Evolutionary conservation across 1,140 invertebrate genomes (phyloP), one percentile per base, ranked within the genome.

Genomic region (Steinernema khuongi): DNA sequence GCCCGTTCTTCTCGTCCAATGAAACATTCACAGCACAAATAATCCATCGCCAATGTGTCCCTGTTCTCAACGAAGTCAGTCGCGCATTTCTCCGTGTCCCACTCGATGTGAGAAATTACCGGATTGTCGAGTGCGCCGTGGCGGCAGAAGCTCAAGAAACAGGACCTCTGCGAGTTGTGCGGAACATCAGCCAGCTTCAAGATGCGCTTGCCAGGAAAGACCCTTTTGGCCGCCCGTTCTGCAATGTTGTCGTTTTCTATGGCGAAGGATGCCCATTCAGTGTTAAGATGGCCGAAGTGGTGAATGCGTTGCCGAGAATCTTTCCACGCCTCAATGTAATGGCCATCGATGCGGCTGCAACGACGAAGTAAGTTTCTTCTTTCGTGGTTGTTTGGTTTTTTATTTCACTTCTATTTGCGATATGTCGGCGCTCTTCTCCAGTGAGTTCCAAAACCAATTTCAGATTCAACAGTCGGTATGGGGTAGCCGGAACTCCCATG

Each of bases 381-480:
- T 41, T 7, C 7, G n/a, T n/a, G n/a, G 36, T 41, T 41, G 36
- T 41, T 41, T 11, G 36, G 7, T 11, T n/a, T 7, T 41, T 41
- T 7, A 41, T n/a, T 41, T 41, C 36, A 41, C n/a, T 41, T 41
- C n/a, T 7, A 41, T 11, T n/a, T 41, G 7, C 36, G 7, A 41
- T 7, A 7, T 41, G 36, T 11, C n/a, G 36, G 36, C n/a, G 36
- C 7, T 7, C 36, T 7, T n/a, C n/a, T n/a, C n/a, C n/a, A n/a
- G n/a, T n/a, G n/a, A n/a, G n/a, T n/a, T 41, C 36, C 36, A 41
- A 41, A 41, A 41, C n/a, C 7, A 41, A 41, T 60, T 60, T 7
- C 50, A 60, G 50, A 26, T 60, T 60, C 50, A 60, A 60, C 50
- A 60, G 50, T 26, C 50, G 50, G 4, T 60, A 60, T 26, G 50